Evolutionary conservation across 2,113 vertebrate species (phyloP).

Genomic region (Corythoichthys haematopterus): DNA sequence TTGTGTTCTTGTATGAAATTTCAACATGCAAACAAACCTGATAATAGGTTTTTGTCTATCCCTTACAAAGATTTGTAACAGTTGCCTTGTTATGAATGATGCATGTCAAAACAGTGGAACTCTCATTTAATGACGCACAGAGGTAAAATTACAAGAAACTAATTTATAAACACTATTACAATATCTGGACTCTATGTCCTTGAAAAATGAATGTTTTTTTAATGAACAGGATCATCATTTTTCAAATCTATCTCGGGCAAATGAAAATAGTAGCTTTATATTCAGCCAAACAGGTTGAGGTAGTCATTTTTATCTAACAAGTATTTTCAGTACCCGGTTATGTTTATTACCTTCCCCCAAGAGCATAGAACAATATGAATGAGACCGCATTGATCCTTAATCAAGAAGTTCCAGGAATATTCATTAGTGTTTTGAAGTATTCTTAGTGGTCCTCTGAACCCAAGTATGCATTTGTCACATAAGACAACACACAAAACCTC

Average conservation of each 20-base stretch:
- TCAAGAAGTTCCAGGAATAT: not conserved
- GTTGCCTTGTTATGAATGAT: not conserved
- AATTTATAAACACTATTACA: not conserved
- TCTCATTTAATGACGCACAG: not conserved
- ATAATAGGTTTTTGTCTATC: no score
- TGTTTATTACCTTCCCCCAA: not conserved
- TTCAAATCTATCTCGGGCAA: not conserved
- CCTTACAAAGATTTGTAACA: not conserved
- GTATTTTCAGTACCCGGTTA: slow-evolving; percentile 1
- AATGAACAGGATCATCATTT: not conserved
- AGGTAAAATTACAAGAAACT: not conserved
- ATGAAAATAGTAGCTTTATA: not conserved
- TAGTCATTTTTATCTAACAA: not conserved
- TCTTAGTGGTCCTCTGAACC: not conserved
- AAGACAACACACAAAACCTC: not conserved
- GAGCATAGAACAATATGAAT: not conserved
- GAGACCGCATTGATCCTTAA: not conserved
- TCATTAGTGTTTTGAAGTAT: not conserved
- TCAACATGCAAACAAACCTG: no score
- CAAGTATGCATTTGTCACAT: slow-evolving; percentile 4
- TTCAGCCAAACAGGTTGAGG: not conserved
- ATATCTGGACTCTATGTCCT: not conserved
- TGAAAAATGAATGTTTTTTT: not conserved
- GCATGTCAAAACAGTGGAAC: not conserved
- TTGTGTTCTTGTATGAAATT: no score